Percentiles rank a stretch among this genome's conserved stretches.
These are phyloP conservation scores for Cetonia aurata DNA, from an alignment of 2,888 invertebrate species.

Conservation along the genomic window DNA sequence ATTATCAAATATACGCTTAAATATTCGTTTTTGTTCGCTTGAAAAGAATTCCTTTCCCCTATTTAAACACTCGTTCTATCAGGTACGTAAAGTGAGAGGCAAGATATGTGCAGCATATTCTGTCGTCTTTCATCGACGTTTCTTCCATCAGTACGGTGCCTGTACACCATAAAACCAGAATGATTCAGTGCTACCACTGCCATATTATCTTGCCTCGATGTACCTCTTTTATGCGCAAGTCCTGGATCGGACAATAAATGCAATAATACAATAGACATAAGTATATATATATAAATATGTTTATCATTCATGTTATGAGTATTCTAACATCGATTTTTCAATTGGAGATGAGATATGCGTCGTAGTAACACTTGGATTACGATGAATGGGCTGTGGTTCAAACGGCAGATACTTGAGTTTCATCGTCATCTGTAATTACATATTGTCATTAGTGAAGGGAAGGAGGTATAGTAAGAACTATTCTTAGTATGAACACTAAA, in stretches of 20 bases:
- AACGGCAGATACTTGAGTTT: conserved; percentile 76
- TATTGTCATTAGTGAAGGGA: neutral
- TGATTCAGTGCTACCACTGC: too few relatives aligned
- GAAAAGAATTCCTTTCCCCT: too few relatives aligned
- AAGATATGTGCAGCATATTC: conserved; percentile 32
- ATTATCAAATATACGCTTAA: too few relatives aligned
- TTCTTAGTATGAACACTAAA: neutral
- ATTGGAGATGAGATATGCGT: conserved; percentile 26
- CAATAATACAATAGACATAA: conserved; percentile 1
- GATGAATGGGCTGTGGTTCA: conserved; percentile 52
- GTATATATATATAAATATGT: neutral
- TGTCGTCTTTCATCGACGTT: too few relatives aligned
- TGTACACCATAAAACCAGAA: too few relatives aligned
- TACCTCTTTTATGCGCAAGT: conserved; percentile 39
- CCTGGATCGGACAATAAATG: neutral
- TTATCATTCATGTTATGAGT: conserved; percentile 19
- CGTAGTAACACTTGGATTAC: conserved; percentile 8
- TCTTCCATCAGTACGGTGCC: too few relatives aligned
- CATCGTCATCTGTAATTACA: conserved; percentile 73
- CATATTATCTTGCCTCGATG: conserved; percentile 41
- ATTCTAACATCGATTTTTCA: conserved; percentile 25
- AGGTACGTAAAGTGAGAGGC: conserved; percentile 47
- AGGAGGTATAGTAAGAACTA: neutral
- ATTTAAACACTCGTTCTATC: conserved; percentile 30
- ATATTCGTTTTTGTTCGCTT: too few relatives aligned